Conservation (phyloP, 2,888 invertebrate genomes). For the Mesoligia furuncula region DNA sequence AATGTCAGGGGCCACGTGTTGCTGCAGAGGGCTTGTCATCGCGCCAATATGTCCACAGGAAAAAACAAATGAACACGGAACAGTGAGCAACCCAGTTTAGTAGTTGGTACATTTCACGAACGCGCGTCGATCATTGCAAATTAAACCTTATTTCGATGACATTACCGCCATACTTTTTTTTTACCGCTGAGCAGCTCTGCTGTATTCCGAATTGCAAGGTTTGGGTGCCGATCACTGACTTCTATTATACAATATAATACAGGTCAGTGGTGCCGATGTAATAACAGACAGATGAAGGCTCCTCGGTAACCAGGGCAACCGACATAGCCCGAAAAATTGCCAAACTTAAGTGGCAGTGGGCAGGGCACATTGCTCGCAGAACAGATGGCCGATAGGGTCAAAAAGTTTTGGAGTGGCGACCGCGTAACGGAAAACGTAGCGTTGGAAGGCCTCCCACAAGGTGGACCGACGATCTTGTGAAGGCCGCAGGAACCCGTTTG, state of each 20-base stretch:
- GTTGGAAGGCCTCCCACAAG: too few relatives aligned
- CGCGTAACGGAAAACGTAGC: too few relatives aligned
- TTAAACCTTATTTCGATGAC: background rate
- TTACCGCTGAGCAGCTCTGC: background rate
- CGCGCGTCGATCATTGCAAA: background rate
- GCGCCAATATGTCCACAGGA: slow-evolving; percentile 19
- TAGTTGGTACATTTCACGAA: background rate
- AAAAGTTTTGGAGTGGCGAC: too few relatives aligned
- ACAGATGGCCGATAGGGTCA: too few relatives aligned
- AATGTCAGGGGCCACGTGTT: slow-evolving; percentile 31
- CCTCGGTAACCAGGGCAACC: background rate
- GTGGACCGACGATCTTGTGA: too few relatives aligned
- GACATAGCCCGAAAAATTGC: too few relatives aligned
- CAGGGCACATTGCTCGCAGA: too few relatives aligned
- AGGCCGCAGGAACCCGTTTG: too few relatives aligned
- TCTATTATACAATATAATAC: too few relatives aligned
- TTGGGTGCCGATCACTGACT: background rate
- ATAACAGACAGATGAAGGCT: background rate
- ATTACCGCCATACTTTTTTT: background rate
- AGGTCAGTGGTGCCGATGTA: background rate
- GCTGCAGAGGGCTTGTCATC: slow-evolving; percentile 12
- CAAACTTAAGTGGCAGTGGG: too few relatives aligned
- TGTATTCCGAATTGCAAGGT: background rate
- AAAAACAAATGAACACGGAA: slow-evolving; percentile 29
- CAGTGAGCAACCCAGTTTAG: background rate